phyloP scores from a whole-genome alignment of 2,113 vertebrate genomes.

The Regulus satrapa region DNA sequence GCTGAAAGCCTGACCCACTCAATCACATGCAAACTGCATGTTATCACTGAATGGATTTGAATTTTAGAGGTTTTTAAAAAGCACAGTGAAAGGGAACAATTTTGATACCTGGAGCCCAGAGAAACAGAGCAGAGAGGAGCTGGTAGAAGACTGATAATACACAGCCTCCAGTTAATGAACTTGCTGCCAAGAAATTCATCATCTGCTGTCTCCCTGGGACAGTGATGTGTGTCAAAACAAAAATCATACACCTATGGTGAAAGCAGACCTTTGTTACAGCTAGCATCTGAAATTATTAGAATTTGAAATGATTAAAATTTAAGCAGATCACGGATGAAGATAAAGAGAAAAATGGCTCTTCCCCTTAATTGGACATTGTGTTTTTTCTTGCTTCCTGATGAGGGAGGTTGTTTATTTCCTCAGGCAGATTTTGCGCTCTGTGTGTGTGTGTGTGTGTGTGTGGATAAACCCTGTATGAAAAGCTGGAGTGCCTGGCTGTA shows the following conservation, averaged over 20 bases:
- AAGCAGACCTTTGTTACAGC: background rate
- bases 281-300: background rate
- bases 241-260: background rate
- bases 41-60: background rate
- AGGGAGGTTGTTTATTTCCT: background rate
- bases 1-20: background rate
- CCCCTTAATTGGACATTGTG: background rate
- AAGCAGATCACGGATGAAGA: background rate
- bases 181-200: background rate
- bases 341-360: background rate
- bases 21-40: background rate
- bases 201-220: background rate
- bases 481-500: background rate
- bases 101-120: background rate
- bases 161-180: slow-evolving; percentile 9
- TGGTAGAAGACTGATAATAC: background rate
- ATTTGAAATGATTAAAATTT: slow-evolving; percentile 21
- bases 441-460: background rate
- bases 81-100: background rate
- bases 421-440: background rate
- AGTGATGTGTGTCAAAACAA: slow-evolving; percentile 4
- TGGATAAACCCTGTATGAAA: background rate
- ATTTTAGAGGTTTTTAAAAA: background rate
- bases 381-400: background rate
- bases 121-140: background rate